Evolutionary conservation across 2,113 vertebrate species (phyloP).

Genomic region (Meles meles): DNA sequence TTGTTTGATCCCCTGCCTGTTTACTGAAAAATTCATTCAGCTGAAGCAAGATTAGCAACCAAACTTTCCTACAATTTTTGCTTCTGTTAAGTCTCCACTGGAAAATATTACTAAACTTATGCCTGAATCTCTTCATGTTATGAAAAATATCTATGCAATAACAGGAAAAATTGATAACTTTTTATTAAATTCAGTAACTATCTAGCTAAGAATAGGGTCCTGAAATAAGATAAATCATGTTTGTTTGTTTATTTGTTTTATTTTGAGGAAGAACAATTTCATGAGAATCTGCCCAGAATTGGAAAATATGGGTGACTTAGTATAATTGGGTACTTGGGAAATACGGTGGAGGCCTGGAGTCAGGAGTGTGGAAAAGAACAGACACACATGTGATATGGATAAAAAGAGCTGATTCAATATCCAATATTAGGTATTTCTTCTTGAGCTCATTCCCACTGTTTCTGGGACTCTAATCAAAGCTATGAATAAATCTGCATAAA

Average conservation of each 20-base stretch:
- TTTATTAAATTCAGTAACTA: neutral
- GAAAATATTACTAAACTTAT: neutral
- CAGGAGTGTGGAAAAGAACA: neutral
- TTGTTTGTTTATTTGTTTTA: neutral
- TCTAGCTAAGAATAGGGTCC: neutral
- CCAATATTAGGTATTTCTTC: neutral
- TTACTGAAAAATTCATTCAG: neutral
- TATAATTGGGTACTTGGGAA: neutral
- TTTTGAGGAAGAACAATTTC: neutral
- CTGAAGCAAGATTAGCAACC: neutral
- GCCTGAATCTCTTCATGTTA: neutral
- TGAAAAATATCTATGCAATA: neutral
- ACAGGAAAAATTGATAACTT: neutral
- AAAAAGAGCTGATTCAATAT: neutral
- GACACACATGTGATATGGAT: neutral
- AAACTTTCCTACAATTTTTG: neutral
- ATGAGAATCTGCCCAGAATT: neutral
- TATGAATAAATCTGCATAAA: neutral
- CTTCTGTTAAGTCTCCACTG: neutral
- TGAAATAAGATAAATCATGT: neutral
- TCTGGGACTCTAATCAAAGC: neutral
- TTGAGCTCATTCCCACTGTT: neutral
- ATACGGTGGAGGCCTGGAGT: neutral
- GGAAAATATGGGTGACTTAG: neutral
- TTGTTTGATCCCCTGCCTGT: neutral